Percentiles rank a stretch among this genome's conserved stretches.
Evolutionary conservation across 1,140 invertebrate genomes (phyloP).

Genomic region (Leptopilina boulardi): DNA sequence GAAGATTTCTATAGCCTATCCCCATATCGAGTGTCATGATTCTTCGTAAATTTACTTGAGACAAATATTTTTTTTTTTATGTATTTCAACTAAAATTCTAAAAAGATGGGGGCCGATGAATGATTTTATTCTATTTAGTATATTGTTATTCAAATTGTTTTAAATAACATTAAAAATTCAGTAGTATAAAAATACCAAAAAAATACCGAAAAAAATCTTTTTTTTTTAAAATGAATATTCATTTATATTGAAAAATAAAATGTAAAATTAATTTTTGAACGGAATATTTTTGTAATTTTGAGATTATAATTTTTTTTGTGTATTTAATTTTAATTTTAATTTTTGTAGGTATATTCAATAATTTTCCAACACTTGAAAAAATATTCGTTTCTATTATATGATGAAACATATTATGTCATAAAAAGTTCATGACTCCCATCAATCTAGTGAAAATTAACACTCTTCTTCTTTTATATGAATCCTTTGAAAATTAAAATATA

Average conservation of each 20-base stretch:
- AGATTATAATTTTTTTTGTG: too few species aligned
- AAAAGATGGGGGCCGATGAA: neutral
- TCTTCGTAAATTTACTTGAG: neutral
- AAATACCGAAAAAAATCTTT: too few species aligned
- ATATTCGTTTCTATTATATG: neutral
- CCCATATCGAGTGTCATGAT: slow-evolving; percentile 43
- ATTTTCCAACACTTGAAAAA: neutral
- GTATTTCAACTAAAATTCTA: neutral
- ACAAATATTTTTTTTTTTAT: neutral
- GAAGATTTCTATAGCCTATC: slow-evolving; percentile 39
- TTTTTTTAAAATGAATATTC: too few species aligned
- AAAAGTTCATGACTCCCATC: slow-evolving; percentile 7
- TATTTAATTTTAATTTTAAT: neutral
- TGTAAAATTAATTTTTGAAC: too few species aligned
- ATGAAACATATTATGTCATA: neutral
- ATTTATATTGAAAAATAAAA: too few species aligned
- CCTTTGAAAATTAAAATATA: slow-evolving; percentile 13
- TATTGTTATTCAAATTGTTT: too few species aligned
- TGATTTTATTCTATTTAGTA: neutral
- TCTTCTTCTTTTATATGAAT: neutral
- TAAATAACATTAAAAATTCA: too few species aligned
- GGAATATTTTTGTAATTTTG: too few species aligned
- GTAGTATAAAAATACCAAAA: too few species aligned
- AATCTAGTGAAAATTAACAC: neutral
- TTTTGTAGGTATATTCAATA: neutral